phyloP scores from a whole-genome alignment of 2,888 invertebrate genomes.

The Suillia variegata region DNA sequence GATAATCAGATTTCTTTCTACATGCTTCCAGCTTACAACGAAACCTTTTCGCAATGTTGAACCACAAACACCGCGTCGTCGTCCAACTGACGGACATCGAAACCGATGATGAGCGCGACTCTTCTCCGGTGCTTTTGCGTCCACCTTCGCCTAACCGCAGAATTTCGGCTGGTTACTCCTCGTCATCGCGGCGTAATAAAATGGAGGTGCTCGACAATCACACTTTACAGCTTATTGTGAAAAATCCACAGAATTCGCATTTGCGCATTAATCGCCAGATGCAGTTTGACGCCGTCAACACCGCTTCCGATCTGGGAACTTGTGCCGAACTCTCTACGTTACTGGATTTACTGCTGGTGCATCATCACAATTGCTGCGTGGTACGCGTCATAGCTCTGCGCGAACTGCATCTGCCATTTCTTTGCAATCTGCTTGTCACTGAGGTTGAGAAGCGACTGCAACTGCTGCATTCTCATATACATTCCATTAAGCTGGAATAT shows the following conservation, averaged over 20 bases:
- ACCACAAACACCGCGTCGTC: conserved; percentile 26
- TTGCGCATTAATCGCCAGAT: conserved; percentile 24
- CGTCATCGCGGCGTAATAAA: conserved; percentile 25
- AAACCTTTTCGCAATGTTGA: no score
- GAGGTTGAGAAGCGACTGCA: conserved; percentile 34
- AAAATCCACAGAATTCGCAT: conserved; percentile 16
- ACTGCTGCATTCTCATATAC: conserved; percentile 15
- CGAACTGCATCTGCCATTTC: conserved; percentile 29
- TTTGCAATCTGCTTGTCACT: conserved; percentile 31
- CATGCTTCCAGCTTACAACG: no score
- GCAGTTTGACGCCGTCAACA: conserved; percentile 32
- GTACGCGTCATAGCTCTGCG: conserved; percentile 29
- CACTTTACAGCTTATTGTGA: conserved; percentile 26
- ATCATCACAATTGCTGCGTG: conserved; percentile 28
- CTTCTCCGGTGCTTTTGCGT: neutral
- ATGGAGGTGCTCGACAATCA: conserved; percentile 28
- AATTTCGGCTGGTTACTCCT: neutral
- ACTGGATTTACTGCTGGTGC: conserved; percentile 28
- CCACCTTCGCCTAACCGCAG: no score
- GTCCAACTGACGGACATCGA: conserved; percentile 19
- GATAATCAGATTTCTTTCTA: no score
- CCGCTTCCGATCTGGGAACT: conserved; percentile 18
- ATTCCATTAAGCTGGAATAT: conserved; percentile 30
- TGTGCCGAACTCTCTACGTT: conserved; percentile 29
- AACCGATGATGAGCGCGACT: neutral